Evolutionary conservation across 2,888 invertebrate genomes (phyloP), one percentile per base, ranked within the genome.

Genomic region (Latrodectus hesperus): DNA sequence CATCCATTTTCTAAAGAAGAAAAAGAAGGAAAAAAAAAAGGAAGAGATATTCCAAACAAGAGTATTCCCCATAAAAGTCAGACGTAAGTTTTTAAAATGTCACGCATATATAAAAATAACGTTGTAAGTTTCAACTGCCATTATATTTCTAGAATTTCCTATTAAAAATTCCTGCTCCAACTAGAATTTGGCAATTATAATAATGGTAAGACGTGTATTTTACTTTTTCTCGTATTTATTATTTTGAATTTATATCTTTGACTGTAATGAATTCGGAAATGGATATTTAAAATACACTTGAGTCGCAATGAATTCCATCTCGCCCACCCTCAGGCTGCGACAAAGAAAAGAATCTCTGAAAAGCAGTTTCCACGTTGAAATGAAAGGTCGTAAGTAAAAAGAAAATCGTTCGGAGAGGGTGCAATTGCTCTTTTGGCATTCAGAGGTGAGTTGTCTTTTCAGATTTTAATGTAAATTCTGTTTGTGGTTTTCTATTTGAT

Each of bases 131-230:
- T 65, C 53, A 73, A 74, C 26, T 64, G 67, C 60, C 73, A 67
- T 73, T 74, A 60, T n/a, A 65, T 67, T 16, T 60, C 12, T n/a
- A 17, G 64, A 60, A n/a, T 51, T 72, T 67, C 73, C 81, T 72
- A 81, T 81, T 81, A 81, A 81, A 81, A 81, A 74, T 65, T n/a
- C 51, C 49, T 26, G 80, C 80, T 81, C 52, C 52, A 38, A 9
- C 71, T 51, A n/a, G n/a, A 71, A 10, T 49, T 60, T 53, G 16
- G 73, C 81, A 81, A 81, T 81, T 81, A 81, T 67, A 72, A 65
- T 81, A 81, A 81, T 81, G 74, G 81, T 16, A n/a, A 52, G 22
- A 51, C 52, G 17, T 67, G 16, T 68, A 49, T 64, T 75, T 67
- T 51, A 22, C 51, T 73, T 70, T 55, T n/a, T 14, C 67, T 52